Evolutionary conservation across 2,797 vertebrate genomes (phyloP).

Genomic region (Cossypha niveicapilla): DNA sequence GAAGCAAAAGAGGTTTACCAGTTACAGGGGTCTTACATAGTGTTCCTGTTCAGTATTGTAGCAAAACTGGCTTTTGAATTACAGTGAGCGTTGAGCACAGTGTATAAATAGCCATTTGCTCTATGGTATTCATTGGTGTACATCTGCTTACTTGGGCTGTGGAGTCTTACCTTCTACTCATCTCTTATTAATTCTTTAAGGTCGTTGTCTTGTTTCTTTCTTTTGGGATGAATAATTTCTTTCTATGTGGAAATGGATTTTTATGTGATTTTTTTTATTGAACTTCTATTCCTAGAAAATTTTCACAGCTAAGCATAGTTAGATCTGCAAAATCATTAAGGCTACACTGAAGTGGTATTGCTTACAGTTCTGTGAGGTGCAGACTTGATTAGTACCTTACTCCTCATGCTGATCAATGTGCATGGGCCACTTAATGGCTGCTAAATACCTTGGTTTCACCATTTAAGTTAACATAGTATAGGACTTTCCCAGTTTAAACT

Average conservation of each 20-base stretch:
- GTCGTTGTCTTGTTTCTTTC: background rate
- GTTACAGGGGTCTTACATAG: background rate
- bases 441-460: background rate
- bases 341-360: background rate
- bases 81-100: background rate
- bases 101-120: background rate
- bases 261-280: background rate
- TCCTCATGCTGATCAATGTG: background rate
- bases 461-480: background rate
- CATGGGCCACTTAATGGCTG: background rate
- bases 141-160: background rate
- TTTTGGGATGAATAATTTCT: background rate
- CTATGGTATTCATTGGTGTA: accelerated
- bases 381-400: background rate
- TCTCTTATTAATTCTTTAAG: background rate
- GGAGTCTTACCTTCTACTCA: background rate
- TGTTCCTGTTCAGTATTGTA: background rate
- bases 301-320: background rate
- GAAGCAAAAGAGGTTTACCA: background rate
- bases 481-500: background rate
- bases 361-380: background rate
- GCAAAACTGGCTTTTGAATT: background rate
- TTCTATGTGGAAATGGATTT: background rate
- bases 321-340: background rate
- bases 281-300: background rate